These are phyloP conservation scores for Lycodopsis pacificus DNA, from an alignment of 2,797 vertebrate genomes.

Conservation along the genomic window DNA sequence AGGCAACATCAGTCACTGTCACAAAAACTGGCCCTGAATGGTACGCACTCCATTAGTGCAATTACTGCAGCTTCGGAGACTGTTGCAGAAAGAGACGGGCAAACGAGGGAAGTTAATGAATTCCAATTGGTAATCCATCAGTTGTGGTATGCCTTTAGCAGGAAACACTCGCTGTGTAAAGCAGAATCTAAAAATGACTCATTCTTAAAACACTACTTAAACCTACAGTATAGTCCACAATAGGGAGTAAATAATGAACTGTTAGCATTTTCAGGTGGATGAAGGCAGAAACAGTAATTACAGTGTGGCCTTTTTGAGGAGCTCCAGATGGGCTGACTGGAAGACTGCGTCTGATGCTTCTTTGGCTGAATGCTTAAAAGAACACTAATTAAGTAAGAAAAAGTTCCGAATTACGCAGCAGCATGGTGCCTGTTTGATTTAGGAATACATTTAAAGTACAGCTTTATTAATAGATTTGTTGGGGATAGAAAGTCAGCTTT, in stretches of 20 bases:
- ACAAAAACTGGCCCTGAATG: conserved; percentile 65
- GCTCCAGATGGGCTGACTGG: conserved; percentile 18
- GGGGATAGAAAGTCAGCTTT: background rate
- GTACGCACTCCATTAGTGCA: conserved; percentile 77
- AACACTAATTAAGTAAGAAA: background rate
- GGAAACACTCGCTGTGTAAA: conserved; percentile 27
- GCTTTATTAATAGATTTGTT: background rate
- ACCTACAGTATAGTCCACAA: background rate
- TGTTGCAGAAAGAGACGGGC: conserved; percentile 44
- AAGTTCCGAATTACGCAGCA: background rate
- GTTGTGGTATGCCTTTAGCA: conserved; percentile 36
- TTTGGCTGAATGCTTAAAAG: background rate
- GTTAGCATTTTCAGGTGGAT: conserved; percentile 10
- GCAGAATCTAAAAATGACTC: background rate
- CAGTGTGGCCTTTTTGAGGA: conserved; percentile 2
- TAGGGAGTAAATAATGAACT: conserved; percentile 19
- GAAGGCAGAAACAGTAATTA: conserved; percentile 23
- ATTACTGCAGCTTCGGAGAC: conserved; percentile 70
- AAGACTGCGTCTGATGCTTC: background rate
- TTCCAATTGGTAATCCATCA: conserved; percentile 55
- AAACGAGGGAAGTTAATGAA: conserved; percentile 58
- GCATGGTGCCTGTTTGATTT: background rate
- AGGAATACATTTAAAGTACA: background rate
- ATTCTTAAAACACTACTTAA: background rate
- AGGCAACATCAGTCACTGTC: conserved; percentile 72